These are phyloP conservation scores for Hyperopisus bebe DNA, from an alignment of 2,113 vertebrate genomes.

Conservation along the genomic window DNA sequence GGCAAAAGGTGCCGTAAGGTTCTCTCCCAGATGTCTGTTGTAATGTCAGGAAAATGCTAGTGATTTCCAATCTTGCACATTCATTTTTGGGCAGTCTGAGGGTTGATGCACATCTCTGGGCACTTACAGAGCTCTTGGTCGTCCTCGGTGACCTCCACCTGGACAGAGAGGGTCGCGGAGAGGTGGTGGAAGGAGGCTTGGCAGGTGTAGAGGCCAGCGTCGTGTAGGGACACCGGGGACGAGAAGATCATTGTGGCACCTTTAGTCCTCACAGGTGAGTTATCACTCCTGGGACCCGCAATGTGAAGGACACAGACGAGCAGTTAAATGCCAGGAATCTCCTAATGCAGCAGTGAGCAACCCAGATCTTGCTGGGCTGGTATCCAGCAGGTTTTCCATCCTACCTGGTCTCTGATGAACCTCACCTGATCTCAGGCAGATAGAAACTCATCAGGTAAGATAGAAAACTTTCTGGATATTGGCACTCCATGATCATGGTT, in stretches of 20 bases:
- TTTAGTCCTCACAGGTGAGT: slow-evolving; percentile 36
- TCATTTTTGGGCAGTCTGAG: not conserved
- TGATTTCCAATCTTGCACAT: not conserved
- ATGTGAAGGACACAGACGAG: not conserved
- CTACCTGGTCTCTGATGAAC: not conserved
- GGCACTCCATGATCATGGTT: not conserved
- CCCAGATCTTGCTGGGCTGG: not conserved
- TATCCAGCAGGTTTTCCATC: not conserved
- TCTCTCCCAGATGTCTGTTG: not conserved
- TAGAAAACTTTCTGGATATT: not conserved
- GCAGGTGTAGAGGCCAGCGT: slow-evolving; percentile 53
- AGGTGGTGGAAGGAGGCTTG: slow-evolving; percentile 54
- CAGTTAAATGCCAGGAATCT: not conserved
- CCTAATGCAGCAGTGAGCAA: not conserved
- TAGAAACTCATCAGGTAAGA: not conserved
- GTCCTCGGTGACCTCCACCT: slow-evolving; percentile 46
- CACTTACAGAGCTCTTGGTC: slow-evolving; percentile 39
- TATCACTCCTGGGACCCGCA: slow-evolving; percentile 45
- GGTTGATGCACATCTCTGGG: not conserved
- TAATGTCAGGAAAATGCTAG: not conserved
- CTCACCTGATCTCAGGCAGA: not conserved
- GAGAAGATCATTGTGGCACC: slow-evolving; percentile 42
- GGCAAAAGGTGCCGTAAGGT: not conserved
- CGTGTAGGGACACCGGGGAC: slow-evolving; percentile 27
- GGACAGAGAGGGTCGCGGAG: slow-evolving; percentile 40